Percentiles rank a stretch among this genome's conserved stretches.
These are phyloP conservation scores for Papilio machaon DNA, from an alignment of 1,140 invertebrate genomes.

Conservation along the genomic window DNA sequence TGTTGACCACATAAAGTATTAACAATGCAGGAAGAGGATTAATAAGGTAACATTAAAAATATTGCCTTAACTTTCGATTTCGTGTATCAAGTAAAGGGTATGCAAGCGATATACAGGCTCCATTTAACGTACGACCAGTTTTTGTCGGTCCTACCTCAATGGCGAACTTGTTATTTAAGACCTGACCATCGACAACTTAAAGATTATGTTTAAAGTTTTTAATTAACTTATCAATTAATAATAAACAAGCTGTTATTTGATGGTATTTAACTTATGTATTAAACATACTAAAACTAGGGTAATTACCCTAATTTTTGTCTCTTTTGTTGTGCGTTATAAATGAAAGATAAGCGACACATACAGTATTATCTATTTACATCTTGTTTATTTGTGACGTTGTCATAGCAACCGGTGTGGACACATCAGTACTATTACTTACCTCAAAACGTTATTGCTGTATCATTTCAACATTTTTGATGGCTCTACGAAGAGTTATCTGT, in stretches of 20 bases:
- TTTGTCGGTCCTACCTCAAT: constrained; percentile 28
- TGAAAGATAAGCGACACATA: too few species aligned
- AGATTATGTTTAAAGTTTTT: neutral
- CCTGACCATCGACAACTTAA: constrained; percentile 27
- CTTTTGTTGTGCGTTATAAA: too few species aligned
- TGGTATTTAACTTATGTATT: neutral
- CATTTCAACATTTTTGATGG: constrained; percentile 52
- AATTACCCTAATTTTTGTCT: neutral
- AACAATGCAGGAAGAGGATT: too few species aligned
- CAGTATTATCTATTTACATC: neutral
- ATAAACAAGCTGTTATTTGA: neutral
- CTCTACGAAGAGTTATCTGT: constrained; percentile 54
- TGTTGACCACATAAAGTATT: too few species aligned
- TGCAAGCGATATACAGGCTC: neutral
- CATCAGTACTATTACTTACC: constrained; percentile 45
- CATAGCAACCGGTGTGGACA: too few species aligned
- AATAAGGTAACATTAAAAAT: too few species aligned
- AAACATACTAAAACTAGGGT: neutral
- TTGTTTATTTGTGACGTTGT: too few species aligned
- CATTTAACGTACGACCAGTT: constrained; percentile 1
- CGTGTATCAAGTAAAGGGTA: neutral
- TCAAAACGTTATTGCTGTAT: constrained; percentile 36
- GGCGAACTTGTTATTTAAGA: neutral
- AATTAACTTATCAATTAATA: neutral
- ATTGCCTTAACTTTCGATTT: neutral